These are phyloP conservation scores for Synaphobranchus kaupii DNA, from an alignment of 2,797 vertebrate species.

Conservation along the genomic window DNA sequence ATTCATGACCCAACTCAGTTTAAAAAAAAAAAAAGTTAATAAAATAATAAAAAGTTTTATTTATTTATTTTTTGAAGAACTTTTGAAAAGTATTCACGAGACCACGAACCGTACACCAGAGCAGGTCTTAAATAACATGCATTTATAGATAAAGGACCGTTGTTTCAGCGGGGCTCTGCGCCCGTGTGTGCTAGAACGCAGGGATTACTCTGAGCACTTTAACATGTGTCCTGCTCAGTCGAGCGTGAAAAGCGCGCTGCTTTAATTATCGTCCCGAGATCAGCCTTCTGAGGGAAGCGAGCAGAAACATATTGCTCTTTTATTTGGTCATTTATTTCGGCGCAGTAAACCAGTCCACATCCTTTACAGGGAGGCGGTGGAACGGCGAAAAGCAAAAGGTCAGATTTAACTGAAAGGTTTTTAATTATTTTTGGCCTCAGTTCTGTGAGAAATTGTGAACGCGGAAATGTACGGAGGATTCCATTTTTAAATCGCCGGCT, in stretches of 20 bases:
- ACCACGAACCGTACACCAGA: slow-evolving; percentile 19
- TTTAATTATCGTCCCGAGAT: slow-evolving; percentile 60
- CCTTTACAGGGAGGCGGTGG: slow-evolving; percentile 43
- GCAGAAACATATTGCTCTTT: slow-evolving; percentile 57
- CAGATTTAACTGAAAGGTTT: slow-evolving; percentile 29
- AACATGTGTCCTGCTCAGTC: slow-evolving; percentile 36
- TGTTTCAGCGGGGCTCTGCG: slow-evolving; percentile 28
- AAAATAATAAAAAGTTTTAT: not conserved
- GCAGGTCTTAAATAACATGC: slow-evolving; percentile 36
- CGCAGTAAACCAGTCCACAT: slow-evolving; percentile 39
- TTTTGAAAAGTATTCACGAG: not conserved
- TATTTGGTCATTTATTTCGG: slow-evolving; percentile 51
- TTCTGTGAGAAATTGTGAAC: slow-evolving; percentile 47
- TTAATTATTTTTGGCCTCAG: slow-evolving; percentile 42
- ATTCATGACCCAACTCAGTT: not conserved
- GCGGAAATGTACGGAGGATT: slow-evolving; percentile 31
- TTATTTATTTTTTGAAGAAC: slow-evolving; percentile 21
- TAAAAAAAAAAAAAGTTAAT: not conserved
- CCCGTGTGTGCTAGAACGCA: slow-evolving; percentile 36
- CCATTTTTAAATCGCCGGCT: not conserved
- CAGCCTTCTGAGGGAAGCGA: slow-evolving; percentile 38
- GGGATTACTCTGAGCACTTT: slow-evolving; percentile 39
- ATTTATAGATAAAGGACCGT: slow-evolving; percentile 40
- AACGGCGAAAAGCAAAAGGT: slow-evolving; percentile 37
- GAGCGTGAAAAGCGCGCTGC: not conserved